Conservation (phyloP, 35 echinoderm and acorn worm genomes). For the Heliocidaris tuberculata region DNA sequence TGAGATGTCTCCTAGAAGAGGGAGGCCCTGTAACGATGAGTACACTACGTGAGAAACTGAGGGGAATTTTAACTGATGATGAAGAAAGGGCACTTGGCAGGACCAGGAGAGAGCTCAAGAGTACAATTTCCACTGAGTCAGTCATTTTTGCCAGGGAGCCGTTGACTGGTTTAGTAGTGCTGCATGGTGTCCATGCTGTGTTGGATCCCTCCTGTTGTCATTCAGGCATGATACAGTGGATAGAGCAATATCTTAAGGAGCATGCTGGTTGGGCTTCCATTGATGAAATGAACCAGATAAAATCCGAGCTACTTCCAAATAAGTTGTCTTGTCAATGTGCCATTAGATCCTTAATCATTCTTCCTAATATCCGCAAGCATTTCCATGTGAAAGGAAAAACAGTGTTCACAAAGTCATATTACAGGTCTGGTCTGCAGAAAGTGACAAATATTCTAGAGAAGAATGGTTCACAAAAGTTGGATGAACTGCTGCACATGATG, state of each 20-base stretch:
- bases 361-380: slow-evolving; percentile 11
- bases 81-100: neutral
- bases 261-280: neutral
- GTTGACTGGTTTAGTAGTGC: neutral
- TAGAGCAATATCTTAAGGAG: neutral
- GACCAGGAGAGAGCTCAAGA: neutral
- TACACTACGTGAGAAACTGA: neutral
- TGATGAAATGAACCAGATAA: neutral
- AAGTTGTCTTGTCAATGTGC: neutral
- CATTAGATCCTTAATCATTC: neutral
- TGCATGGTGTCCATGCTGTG: neutral
- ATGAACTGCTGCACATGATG: neutral
- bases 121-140: neutral
- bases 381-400: neutral
- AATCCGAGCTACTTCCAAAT: neutral
- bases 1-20: neutral
- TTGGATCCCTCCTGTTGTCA: neutral
- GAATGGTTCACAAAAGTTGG: neutral
- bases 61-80: neutral
- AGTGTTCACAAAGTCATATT: neutral
- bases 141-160: neutral
- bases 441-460: neutral
- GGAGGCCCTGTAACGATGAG: neutral
- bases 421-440: neutral
- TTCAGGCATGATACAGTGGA: neutral